Evolutionary conservation across 2,888 invertebrate species (phyloP), one percentile per base, ranked within the genome.

Genomic region (Iselma pallidipennis): DNA sequence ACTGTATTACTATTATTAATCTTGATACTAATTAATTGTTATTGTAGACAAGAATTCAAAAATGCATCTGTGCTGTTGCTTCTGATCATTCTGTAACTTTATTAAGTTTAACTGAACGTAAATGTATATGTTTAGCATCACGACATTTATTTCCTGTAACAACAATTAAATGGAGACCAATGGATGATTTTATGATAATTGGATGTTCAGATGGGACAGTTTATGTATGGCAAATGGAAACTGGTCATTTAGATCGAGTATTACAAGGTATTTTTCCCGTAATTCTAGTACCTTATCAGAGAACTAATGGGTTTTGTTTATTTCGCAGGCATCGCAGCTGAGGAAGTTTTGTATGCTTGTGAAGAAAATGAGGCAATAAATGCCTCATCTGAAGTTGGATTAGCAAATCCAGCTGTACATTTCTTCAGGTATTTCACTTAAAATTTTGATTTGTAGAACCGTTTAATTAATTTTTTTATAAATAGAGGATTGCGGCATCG

Each of bases 181-280:
- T 96, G 2, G 98, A 99, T 78, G 99, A 99, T 81, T 99, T 98
- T 79, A 92, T 99, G 87, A 92, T 98, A 68, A 95, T 98, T 16
- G 96, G 95, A 0, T 97, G 97, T 80, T 94, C 95, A 6, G 98
- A 99, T 81, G 97, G 98, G 2, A 95, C 97, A 0, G 97, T 98
- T 1, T 98, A 97, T 81, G 96, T 99, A 0, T 99, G 99, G 99
- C 98, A 99, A 85, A 98, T 99, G 97, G 99, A 99, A 83, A 99
- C 98, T 1, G 97, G 97, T 0, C 96, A 98, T 78, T 83, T 99
- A 73, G 98, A 99, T 81, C 87, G 98, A 53, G 97, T 99, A 9
- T 84, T 98, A 1, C 96, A 97, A 79, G 98, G 92, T 86, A 68
- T 63, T 33, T 50, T 23, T 31, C 33, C 4, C 10, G 29, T 28